phyloP scores from a whole-genome alignment of 1,140 invertebrate genomes.

The Diachasmimorpha longicaudata region DNA sequence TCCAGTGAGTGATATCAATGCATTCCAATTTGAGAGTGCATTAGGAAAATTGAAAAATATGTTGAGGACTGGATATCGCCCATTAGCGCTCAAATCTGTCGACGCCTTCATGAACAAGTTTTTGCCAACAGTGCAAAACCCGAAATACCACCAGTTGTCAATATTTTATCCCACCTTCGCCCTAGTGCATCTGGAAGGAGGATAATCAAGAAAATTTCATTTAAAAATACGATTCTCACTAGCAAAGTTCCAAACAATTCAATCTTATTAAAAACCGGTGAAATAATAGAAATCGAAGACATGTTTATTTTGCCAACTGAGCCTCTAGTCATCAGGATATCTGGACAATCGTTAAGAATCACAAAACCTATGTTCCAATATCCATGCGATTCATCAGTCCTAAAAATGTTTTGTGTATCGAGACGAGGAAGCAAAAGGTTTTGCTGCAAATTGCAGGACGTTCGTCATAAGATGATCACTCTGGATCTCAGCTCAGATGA shows the following conservation, averaged over 20 bases:
- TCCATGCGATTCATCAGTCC: neutral
- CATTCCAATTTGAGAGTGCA: neutral
- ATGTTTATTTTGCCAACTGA: neutral
- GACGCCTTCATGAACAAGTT: neutral
- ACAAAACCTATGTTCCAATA: neutral
- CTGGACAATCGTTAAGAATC: neutral
- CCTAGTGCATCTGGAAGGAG: too few relatives aligned
- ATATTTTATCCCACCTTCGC: too few relatives aligned
- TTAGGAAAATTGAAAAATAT: neutral
- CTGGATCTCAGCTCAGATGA: neutral
- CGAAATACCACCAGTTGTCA: too few relatives aligned
- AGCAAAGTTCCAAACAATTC: too few relatives aligned
- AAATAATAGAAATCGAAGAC: neutral
- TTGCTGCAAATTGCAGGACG: neutral
- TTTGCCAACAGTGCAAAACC: neutral
- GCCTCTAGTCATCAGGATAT: neutral
- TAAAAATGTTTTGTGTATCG: neutral
- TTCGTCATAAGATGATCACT: neutral
- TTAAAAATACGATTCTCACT: too few relatives aligned
- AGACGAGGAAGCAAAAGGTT: neutral
- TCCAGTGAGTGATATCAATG: neutral
- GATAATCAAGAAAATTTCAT: too few relatives aligned
- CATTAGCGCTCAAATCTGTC: neutral
- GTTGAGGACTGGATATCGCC: neutral
- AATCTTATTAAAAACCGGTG: too few relatives aligned